These are phyloP conservation scores for Garra rufa DNA, from an alignment of 2,113 vertebrate species.

Conservation along the genomic window DNA sequence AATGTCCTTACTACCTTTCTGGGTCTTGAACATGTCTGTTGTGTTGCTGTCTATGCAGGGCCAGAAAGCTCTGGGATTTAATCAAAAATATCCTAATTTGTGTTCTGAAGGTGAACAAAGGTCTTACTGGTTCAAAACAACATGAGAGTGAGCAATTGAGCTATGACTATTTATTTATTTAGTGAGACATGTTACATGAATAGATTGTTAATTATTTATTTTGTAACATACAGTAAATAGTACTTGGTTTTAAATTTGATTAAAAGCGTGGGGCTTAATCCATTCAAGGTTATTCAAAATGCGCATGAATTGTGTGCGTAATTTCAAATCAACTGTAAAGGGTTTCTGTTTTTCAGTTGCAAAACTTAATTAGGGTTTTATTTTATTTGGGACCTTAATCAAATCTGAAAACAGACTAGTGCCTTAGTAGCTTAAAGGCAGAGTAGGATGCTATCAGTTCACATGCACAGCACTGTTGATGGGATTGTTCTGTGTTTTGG, in stretches of 20 bases:
- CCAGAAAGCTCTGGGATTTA: no score
- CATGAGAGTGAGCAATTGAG: no score
- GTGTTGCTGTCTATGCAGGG: no score
- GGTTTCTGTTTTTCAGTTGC: constrained; percentile 12
- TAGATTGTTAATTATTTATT: no score
- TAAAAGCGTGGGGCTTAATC: background rate
- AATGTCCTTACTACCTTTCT: no score
- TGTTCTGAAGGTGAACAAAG: no score
- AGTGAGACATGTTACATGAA: no score
- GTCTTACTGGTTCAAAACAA: no score
- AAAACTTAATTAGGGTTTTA: background rate
- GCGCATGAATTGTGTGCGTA: background rate
- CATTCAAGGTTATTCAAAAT: background rate
- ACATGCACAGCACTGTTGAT: background rate
- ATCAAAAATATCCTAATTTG: no score
- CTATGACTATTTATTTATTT: no score
- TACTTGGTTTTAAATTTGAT: background rate
- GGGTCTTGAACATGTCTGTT: no score
- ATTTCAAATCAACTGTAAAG: background rate
- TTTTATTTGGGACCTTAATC: background rate
- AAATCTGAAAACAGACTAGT: background rate
- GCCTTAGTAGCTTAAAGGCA: background rate
- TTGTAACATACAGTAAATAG: no score
- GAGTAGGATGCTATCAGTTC: background rate
- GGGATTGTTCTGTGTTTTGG: background rate